phyloP scores from a whole-genome alignment of 2,797 vertebrate species.

The Esox lucius region DNA sequence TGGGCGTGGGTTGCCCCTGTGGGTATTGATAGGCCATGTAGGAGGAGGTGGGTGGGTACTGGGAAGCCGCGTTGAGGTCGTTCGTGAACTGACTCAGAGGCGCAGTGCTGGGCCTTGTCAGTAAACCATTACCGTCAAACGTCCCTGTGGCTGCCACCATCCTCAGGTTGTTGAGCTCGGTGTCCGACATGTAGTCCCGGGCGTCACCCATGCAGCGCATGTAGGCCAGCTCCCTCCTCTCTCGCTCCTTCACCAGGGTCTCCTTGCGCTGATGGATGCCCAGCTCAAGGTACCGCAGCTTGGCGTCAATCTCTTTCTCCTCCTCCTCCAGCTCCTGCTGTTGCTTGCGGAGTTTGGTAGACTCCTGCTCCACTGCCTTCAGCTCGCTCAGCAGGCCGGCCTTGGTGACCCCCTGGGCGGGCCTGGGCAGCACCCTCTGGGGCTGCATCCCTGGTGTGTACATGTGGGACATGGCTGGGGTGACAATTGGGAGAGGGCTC shows the following conservation, averaged over 20 bases:
- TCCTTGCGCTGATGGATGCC: slow-evolving; percentile 97
- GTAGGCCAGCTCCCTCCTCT: slow-evolving; percentile 87
- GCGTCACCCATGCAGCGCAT: slow-evolving; percentile 87
- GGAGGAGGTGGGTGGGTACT: slow-evolving; percentile 80
- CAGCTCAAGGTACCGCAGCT: slow-evolving; percentile 94
- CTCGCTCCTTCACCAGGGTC: slow-evolving; percentile 91
- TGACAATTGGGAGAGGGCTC: slow-evolving; percentile 85
- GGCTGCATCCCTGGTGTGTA: slow-evolving; percentile 83
- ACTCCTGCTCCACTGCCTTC: slow-evolving; percentile 96
- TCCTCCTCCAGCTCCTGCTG: slow-evolving; percentile 98
- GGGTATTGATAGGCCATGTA: slow-evolving; percentile 86
- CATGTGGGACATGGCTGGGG: slow-evolving; percentile 87
- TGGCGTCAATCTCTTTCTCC: slow-evolving; percentile 99
- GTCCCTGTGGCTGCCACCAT: slow-evolving; percentile 72
- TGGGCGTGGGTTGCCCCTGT: slow-evolving; percentile 73
- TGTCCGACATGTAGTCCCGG: slow-evolving; percentile 96
- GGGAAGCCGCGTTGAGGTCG: slow-evolving; percentile 74
- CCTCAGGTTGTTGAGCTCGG: slow-evolving; percentile 93
- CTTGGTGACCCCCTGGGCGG: slow-evolving; percentile 85
- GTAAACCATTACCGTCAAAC: slow-evolving; percentile 78
- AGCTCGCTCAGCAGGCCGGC: slow-evolving; percentile 92
- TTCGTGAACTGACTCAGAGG: slow-evolving; percentile 83
- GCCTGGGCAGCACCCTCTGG: slow-evolving; percentile 80
- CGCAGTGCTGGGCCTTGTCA: slow-evolving; percentile 78
- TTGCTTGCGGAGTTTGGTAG: slow-evolving; percentile 96